A percentile compares a stretch with the other conserved stretches of the same genome.
Conservation (phyloP, 2,113 vertebrate species). For the Lota lota region DNA sequence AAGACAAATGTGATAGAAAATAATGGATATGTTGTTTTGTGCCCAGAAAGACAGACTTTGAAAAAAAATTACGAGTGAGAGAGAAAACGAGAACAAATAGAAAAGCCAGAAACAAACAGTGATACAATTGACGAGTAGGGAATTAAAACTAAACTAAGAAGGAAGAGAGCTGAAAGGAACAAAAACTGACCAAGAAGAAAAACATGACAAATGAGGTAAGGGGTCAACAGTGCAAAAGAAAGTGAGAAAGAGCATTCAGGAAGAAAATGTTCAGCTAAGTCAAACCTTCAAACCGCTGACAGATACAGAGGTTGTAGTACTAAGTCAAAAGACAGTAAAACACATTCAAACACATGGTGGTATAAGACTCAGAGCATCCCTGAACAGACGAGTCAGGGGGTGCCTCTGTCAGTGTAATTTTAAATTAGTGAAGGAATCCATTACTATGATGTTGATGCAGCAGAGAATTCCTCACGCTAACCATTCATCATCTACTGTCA, state of each 20-base stretch:
- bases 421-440: constrained; percentile 58
- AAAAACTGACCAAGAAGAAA: not conserved
- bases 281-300: too few species aligned
- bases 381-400: not conserved
- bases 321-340: too few species aligned
- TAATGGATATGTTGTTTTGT: too few species aligned
- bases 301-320: too few species aligned
- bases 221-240: not conserved
- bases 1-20: not conserved
- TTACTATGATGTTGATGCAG: constrained; percentile 70
- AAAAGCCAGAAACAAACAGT: too few species aligned
- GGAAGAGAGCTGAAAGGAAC: not conserved
- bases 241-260: not conserved
- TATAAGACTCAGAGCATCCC: too few species aligned
- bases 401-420: constrained; percentile 40
- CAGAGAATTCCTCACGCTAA: constrained; percentile 65
- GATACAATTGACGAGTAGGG: too few species aligned
- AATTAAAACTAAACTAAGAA: too few species aligned
- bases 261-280: too few species aligned
- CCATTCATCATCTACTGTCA: constrained; percentile 72
- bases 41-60: too few species aligned
- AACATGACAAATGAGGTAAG: not conserved
- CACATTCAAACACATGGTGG: too few species aligned
- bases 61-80: not conserved
- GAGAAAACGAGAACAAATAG: not conserved